These are phyloP conservation scores for Gadus macrocephalus DNA, from an alignment of 2,113 vertebrate species.

Conservation along the genomic window DNA sequence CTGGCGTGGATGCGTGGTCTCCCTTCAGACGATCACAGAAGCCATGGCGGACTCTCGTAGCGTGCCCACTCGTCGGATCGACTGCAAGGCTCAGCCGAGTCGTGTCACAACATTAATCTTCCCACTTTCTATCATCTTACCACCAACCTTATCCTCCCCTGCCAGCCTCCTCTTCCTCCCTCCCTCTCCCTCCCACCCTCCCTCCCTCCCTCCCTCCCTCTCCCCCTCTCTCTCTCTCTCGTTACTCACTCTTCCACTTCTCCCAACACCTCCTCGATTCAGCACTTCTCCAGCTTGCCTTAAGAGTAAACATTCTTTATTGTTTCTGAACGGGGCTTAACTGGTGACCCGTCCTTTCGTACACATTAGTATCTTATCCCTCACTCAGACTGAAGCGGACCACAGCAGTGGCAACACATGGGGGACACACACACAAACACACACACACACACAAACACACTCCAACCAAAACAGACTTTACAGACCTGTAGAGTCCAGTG, in stretches of 20 bases:
- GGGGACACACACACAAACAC: not conserved
- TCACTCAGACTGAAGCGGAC: too few species aligned
- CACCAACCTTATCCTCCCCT: constrained; percentile 21
- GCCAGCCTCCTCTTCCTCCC: constrained; percentile 14
- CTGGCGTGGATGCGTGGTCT: constrained; percentile 41
- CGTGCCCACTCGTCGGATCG: constrained; percentile 25
- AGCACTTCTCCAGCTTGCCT: constrained; percentile 19
- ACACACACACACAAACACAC: constrained; percentile 21
- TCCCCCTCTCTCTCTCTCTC: constrained; percentile 21
- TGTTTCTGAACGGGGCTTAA: constrained; percentile 9
- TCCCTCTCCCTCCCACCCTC: constrained; percentile 23
- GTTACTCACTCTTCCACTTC: constrained; percentile 8
- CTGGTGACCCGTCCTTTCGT: constrained; percentile 14
- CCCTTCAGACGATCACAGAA: constrained; percentile 45
- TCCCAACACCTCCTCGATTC: constrained; percentile 26
- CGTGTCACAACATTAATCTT: constrained; percentile 21
- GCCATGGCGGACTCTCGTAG: constrained; percentile 30
- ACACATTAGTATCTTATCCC: too few species aligned
- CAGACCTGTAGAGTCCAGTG: constrained; percentile 72
- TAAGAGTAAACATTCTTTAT: constrained; percentile 25
- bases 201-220: constrained; percentile 16
- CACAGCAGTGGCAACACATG: not conserved
- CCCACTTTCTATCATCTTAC: constrained; percentile 40
- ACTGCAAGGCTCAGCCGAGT: constrained; percentile 33
- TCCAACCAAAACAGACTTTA: constrained; percentile 35